Evolutionary conservation across 1,140 invertebrate species (phyloP).

Genomic region (Mercenaria mercenaria): DNA sequence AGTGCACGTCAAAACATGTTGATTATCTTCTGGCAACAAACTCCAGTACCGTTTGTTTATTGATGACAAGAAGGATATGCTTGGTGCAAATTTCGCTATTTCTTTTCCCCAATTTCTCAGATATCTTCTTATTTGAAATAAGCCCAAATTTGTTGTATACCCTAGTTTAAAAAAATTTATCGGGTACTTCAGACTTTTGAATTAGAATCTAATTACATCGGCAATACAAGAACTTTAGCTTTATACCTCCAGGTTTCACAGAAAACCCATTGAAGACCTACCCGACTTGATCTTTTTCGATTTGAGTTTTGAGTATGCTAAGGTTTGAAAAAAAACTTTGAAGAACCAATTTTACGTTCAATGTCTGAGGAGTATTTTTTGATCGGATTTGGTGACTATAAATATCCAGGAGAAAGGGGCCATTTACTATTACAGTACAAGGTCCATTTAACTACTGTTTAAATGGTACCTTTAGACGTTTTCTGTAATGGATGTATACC

Average conservation of each 20-base stretch:
- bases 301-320: background rate
- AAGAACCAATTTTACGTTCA: background rate
- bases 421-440: background rate
- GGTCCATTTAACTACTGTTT: background rate
- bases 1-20: background rate
- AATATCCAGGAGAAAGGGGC: background rate
- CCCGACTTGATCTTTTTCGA: slow-evolving; percentile 33
- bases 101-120: slow-evolving; percentile 23
- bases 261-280: slow-evolving; percentile 56
- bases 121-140: slow-evolving; percentile 37
- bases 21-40: background rate
- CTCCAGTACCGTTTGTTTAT: slow-evolving; percentile 35
- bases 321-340: background rate
- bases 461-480: slow-evolving; percentile 27
- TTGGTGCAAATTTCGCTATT: slow-evolving; percentile 56
- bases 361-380: slow-evolving; percentile 9
- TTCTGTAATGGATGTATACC: background rate
- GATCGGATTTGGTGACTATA: slow-evolving; percentile 42
- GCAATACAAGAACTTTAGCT: background rate
- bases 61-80: slow-evolving; percentile 37
- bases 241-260: slow-evolving; percentile 45
- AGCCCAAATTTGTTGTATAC: background rate
- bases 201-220: background rate
- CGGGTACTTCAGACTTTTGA: background rate
- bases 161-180: slow-evolving; percentile 18